These are phyloP conservation scores for Euleptes europaea DNA, from an alignment of 2,113 vertebrate genomes.

Conservation along the genomic window DNA sequence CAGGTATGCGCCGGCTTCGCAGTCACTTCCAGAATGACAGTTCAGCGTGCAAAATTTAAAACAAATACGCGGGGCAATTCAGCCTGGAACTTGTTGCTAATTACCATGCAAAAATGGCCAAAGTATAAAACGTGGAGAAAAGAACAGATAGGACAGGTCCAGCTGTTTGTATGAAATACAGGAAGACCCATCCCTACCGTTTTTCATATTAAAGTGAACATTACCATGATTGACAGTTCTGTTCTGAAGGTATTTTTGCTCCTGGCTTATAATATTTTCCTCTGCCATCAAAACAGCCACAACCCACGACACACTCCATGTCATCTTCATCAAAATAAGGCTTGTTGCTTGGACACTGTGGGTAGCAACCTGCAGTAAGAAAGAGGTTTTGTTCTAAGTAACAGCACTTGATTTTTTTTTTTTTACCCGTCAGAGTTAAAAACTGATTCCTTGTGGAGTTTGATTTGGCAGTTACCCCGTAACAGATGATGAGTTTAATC, in stretches of 20 bases:
- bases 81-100: no score
- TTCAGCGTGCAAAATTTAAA: no score
- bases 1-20: no score
- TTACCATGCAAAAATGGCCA: no score
- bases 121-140: background rate
- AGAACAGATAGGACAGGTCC: background rate
- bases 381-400: background rate
- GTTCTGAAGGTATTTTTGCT: constrained; percentile 59
- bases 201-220: constrained; percentile 23
- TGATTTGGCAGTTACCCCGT: background rate
- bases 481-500: background rate
- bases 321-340: constrained; percentile 89
- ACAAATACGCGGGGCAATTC: no score
- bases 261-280: constrained; percentile 77
- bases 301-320: constrained; percentile 86
- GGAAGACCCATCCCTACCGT: background rate
- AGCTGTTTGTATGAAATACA: background rate
- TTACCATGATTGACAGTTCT: constrained; percentile 88
- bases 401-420: background rate
- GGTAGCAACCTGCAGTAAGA: constrained; percentile 86
- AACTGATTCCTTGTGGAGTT: background rate
- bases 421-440: background rate
- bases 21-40: no score
- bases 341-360: constrained; percentile 80
- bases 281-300: constrained; percentile 78